phyloP scores from a whole-genome alignment of 2,797 vertebrate genomes.

The Enteromius paludinosus region DNA sequence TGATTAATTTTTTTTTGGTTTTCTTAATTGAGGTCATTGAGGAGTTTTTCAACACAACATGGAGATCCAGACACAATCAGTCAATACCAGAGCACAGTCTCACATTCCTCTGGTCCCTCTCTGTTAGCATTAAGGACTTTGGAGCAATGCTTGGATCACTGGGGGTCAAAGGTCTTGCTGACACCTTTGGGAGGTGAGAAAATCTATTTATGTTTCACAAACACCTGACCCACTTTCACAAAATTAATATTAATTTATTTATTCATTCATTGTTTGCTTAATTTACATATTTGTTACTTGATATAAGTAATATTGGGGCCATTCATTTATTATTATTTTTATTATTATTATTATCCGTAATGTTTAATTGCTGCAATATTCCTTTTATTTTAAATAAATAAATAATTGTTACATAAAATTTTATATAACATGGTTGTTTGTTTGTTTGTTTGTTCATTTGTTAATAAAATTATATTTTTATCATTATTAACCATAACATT shows the following conservation, averaged over 20 bases:
- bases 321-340: neutral
- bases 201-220: neutral
- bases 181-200: conserved; percentile 77
- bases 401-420: too few relatives aligned
- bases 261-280: neutral
- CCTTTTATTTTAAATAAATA: too few relatives aligned
- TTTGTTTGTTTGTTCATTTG: too few relatives aligned
- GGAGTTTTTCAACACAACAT: conserved; percentile 81
- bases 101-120: conserved; percentile 81
- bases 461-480: too few relatives aligned
- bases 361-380: neutral
- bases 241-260: neutral
- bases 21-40: conserved; percentile 74
- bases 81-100: conserved; percentile 78
- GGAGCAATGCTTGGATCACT: conserved; percentile 78
- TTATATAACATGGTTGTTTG: too few relatives aligned
- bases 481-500: too few relatives aligned
- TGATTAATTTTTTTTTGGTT: neutral
- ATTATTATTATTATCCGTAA: neutral
- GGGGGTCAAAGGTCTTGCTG: conserved; percentile 78
- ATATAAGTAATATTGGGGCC: neutral
- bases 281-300: too few relatives aligned
- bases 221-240: neutral
- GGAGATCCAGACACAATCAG: conserved; percentile 77
- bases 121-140: conserved; percentile 83